Evolutionary conservation across 2,888 invertebrate genomes (phyloP), one percentile per base, ranked within the genome.

Genomic region (Drosophila anceps): DNA sequence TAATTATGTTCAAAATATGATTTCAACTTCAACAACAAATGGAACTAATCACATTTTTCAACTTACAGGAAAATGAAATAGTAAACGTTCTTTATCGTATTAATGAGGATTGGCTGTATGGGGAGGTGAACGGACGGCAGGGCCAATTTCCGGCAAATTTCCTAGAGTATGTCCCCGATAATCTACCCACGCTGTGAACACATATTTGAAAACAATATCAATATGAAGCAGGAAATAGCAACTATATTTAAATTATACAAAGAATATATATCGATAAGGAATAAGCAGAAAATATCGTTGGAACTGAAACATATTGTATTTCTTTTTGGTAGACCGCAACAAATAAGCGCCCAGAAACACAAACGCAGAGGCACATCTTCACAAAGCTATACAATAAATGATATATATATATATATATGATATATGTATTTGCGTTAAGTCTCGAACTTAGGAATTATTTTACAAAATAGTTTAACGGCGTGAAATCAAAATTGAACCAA

Each of bases 101-200:
- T 81, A 96, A 96, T 84, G 94, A 95, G 58, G 96, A 96, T 83
- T 97, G 97, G 97, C 94, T 96, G 67, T 96, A 94, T 89, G 97
- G 97, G 18, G 95, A 96, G 91, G 95, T 94, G 78, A 94, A 94
- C 69, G 95, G 95, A 37, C 92, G 93, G 73, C 94, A 93, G 90
- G 97, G 97, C 76, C 96, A 97, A 91, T 97, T 97, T 93, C 97
- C 97, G 62, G 94, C 95, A 33, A 96, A 96, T 93, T 97, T 96
- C 92, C 95, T 97, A 69, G 95, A 96, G 92, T 92, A 93, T 90
- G 92, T 94, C 87, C 94, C 95, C 69, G 89, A 81, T 48, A 93
- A 93, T 91, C 88, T 94, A 87, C 92, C 92, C 73, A 86, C 91
- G 84, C 63, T 86, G 69, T 84, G 70, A 74, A 33, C 20, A 33